A percentile compares a stretch with the other conserved stretches of the same genome.
These are phyloP conservation scores for Virgularia gustaviana DNA, from an alignment of 92 coral and sea anemone species.

Conservation along the genomic window DNA sequence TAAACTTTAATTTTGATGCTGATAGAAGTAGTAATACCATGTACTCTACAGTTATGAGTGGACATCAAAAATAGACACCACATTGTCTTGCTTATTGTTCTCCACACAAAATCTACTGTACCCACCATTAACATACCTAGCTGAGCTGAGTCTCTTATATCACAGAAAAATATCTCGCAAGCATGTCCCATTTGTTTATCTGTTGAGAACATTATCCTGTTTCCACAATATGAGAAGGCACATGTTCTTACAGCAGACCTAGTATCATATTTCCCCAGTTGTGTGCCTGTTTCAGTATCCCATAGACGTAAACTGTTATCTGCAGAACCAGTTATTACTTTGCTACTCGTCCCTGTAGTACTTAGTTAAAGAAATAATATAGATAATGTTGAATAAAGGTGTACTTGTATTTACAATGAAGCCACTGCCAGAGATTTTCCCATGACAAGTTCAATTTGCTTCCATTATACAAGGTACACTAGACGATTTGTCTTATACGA, in stretches of 20 bases:
- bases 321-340: constrained; percentile 85
- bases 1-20: too few relatives aligned
- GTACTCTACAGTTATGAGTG: too few relatives aligned
- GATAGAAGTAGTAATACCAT: too few relatives aligned
- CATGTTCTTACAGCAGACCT: constrained; percentile 88
- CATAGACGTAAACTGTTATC: constrained; percentile 89
- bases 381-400: not conserved
- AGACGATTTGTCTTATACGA: too few relatives aligned
- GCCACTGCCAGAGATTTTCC: not conserved
- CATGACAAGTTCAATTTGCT: not conserved
- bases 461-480: too few relatives aligned
- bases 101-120: too few relatives aligned
- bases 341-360: constrained; percentile 73
- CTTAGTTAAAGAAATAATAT: not conserved
- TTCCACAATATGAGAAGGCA: constrained; percentile 89
- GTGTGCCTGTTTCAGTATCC: constrained; percentile 94
- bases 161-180: constrained; percentile 66
- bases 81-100: too few relatives aligned
- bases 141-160: constrained; percentile 61
- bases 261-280: constrained; percentile 80
- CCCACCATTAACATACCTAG: constrained; percentile 15
- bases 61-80: too few relatives aligned
- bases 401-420: not conserved
- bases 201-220: constrained; percentile 78
- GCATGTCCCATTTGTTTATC: constrained; percentile 96